Evolutionary conservation across 2,888 invertebrate genomes (phyloP).

Genomic region (Pseudoips prasinana): DNA sequence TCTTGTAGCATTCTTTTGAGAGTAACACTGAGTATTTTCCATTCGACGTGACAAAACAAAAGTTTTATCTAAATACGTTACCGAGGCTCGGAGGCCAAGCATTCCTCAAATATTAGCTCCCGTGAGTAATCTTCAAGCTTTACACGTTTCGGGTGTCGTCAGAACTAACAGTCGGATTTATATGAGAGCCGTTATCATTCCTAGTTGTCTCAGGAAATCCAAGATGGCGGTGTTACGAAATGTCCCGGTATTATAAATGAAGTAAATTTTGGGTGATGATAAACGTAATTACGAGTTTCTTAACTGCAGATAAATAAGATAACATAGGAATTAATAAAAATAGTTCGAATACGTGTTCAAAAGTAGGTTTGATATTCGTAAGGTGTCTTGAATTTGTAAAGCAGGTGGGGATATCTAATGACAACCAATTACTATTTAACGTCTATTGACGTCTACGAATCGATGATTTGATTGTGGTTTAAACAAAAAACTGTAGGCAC

Average conservation of each 20-base stretch:
- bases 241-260: constrained; percentile 1
- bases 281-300: too few relatives aligned
- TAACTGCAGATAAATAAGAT: too few relatives aligned
- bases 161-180: constrained; percentile 36
- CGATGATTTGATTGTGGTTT: not conserved
- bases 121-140: constrained; percentile 46
- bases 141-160: constrained; percentile 34
- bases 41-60: constrained; percentile 27
- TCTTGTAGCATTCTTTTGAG: too few relatives aligned
- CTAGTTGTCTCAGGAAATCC: constrained; percentile 14
- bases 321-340: too few relatives aligned
- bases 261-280: too few relatives aligned
- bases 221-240: constrained; percentile 29
- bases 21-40: not conserved
- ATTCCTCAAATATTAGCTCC: constrained; percentile 74
- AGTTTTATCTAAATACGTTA: constrained; percentile 33
- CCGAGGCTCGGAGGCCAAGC: constrained; percentile 33
- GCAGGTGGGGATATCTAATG: too few relatives aligned
- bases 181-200: constrained; percentile 36
- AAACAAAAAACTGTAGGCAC: constrained; percentile 4
- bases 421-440: not conserved
- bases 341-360: constrained; percentile 7
- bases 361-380: not conserved
- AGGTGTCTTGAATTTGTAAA: too few relatives aligned
- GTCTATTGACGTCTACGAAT: constrained; percentile 5